A percentile compares a stretch with the other conserved stretches of the same genome.
These are phyloP conservation scores for Drosophila sordidula DNA, from an alignment of 2,888 invertebrate species.

Conservation along the genomic window DNA sequence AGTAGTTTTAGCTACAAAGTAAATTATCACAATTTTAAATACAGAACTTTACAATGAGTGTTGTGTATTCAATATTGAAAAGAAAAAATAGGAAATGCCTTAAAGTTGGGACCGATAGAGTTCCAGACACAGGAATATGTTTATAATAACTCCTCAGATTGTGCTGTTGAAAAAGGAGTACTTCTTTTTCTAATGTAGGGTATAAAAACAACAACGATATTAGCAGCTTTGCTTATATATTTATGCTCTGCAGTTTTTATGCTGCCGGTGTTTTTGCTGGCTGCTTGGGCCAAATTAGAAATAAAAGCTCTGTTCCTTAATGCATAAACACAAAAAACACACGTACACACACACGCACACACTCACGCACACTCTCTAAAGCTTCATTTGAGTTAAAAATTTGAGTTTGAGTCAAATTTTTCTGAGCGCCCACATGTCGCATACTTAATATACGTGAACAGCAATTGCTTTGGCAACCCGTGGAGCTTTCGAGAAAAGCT, in stretches of 20 bases:
- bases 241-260: constrained; percentile 51
- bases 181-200: not conserved
- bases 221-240: constrained; percentile 22
- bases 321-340: constrained; percentile 53
- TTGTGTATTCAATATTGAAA: no score
- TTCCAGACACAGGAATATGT: no score
- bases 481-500: constrained; percentile 52
- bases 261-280: constrained; percentile 61
- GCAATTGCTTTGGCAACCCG: constrained; percentile 42
- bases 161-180: not conserved
- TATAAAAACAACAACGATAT: constrained; percentile 18
- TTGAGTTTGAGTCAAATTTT: constrained; percentile 11
- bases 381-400: constrained; percentile 7
- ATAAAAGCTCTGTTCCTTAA: constrained; percentile 65
- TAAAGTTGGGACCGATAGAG: no score
- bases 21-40: no score
- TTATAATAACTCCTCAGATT: no score
- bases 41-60: no score
- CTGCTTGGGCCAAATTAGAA: constrained; percentile 68
- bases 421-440: constrained; percentile 10
- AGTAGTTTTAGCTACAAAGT: no score
- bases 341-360: constrained; percentile 4
- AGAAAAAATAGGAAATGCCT: no score
- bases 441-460: constrained; percentile 22
- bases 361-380: constrained; percentile 18